These are phyloP conservation scores for Thermophis baileyi DNA, from an alignment of 2,113 vertebrate genomes.

Conservation along the genomic window DNA sequence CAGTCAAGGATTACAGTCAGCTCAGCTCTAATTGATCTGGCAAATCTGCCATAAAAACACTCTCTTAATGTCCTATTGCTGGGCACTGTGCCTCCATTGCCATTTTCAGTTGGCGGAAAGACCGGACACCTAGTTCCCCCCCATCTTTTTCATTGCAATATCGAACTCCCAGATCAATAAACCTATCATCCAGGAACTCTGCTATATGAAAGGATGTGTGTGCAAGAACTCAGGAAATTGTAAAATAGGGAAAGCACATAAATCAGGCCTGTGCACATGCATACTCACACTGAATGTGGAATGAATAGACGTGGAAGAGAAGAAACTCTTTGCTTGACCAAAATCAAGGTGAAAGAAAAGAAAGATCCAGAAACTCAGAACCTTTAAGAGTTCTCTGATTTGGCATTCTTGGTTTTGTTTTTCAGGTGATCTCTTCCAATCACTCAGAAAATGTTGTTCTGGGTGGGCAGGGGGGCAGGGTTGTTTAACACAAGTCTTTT, in stretches of 20 bases:
- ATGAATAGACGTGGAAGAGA: not conserved
- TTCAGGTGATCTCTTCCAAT: not conserved
- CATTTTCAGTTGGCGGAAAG: not conserved
- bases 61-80: not conserved
- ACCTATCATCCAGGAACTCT: not conserved
- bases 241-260: not conserved
- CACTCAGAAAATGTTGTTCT: not conserved
- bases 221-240: not conserved
- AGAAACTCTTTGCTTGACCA: not conserved
- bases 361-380: not conserved
- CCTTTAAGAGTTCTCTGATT: not conserved
- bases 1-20: not conserved
- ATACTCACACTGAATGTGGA: not conserved
- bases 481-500: not conserved
- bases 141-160: not conserved
- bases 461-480: not conserved
- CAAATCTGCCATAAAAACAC: not conserved
- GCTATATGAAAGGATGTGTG: not conserved
- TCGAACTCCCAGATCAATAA: not conserved
- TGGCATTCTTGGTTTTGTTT: not conserved
- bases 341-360: not conserved
- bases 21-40: not conserved
- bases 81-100: not conserved
- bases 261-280: not conserved
- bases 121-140: not conserved